phyloP scores from a whole-genome alignment of 2,113 vertebrate genomes.

The Phyllostomus discolor region DNA sequence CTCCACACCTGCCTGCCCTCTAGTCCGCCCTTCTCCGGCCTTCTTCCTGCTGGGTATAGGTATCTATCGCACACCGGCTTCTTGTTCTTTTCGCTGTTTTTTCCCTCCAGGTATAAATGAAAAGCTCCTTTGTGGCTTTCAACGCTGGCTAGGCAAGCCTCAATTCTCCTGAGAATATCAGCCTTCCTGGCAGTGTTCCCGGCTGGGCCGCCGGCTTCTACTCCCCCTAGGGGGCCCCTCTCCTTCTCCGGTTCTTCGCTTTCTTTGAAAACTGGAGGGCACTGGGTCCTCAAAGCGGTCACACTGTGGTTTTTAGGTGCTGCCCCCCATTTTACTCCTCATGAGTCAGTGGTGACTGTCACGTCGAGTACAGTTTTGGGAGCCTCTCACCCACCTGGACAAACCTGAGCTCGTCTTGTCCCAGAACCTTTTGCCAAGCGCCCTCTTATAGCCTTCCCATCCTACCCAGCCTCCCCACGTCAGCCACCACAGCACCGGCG shows the following conservation, averaged over 20 bases:
- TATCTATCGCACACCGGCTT: too few species aligned
- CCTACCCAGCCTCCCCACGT: neutral
- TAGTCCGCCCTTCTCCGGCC: neutral
- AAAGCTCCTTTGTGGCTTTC: neutral
- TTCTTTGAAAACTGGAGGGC: neutral
- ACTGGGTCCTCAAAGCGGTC: rapidly evolving
- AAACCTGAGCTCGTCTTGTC: neutral
- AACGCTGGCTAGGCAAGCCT: neutral
- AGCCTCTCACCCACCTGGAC: rapidly evolving
- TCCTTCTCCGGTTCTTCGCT: too few species aligned
- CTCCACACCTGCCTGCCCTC: too few species aligned
- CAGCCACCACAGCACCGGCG: neutral
- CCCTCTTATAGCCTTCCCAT: neutral
- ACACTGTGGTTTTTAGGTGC: neutral
- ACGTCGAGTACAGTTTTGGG: rapidly evolving
- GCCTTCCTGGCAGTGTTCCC: neutral
- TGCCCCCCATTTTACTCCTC: too few species aligned
- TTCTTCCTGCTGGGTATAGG: neutral
- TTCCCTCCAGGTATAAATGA: neutral
- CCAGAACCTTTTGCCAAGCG: neutral
- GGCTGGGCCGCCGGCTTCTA: neutral
- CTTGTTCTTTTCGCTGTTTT: neutral
- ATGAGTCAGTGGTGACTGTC: rapidly evolving
- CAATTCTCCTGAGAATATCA: too few species aligned
- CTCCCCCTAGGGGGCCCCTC: neutral